Evolutionary conservation across 1,140 invertebrate species (phyloP).

Genomic region (Habropoda laboriosa): DNA sequence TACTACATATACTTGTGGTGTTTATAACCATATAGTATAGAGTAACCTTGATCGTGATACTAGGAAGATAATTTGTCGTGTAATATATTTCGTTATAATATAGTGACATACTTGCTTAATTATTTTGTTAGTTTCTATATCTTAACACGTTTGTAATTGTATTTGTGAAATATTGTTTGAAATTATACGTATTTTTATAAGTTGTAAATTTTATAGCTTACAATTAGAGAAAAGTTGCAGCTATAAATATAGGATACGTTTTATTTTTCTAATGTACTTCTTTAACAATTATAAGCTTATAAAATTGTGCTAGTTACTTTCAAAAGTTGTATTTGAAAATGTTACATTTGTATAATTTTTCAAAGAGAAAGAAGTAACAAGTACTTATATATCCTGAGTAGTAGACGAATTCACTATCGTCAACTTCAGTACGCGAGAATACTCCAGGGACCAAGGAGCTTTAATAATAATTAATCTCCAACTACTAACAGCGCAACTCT

Average conservation of each 20-base stretch:
- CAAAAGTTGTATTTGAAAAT: neutral
- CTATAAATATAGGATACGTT: neutral
- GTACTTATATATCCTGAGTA: neutral
- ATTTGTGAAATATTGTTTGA: neutral
- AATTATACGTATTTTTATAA: neutral
- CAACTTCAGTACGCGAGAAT: conserved; percentile 11
- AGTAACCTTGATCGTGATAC: neutral
- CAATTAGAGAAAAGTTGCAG: too few relatives aligned
- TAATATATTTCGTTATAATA: neutral
- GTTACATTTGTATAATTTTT: neutral
- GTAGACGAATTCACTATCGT: conserved; percentile 26
- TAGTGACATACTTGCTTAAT: neutral
- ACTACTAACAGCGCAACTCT: conserved; percentile 60
- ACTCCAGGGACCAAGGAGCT: conserved; percentile 38
- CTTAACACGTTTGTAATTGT: neutral
- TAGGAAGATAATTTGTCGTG: neutral
- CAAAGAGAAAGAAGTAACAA: neutral
- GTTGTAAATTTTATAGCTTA: too few relatives aligned
- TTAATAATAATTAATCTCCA: conserved; percentile 65
- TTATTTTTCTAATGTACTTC: too few relatives aligned
- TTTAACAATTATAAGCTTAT: neutral
- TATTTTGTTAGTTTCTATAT: neutral
- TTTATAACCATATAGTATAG: neutral
- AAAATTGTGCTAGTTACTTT: neutral
- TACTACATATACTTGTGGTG: too few relatives aligned